These are phyloP conservation scores for Smittia sp. DNA, from an alignment of 2,888 invertebrate genomes.

Conservation along the genomic window DNA sequence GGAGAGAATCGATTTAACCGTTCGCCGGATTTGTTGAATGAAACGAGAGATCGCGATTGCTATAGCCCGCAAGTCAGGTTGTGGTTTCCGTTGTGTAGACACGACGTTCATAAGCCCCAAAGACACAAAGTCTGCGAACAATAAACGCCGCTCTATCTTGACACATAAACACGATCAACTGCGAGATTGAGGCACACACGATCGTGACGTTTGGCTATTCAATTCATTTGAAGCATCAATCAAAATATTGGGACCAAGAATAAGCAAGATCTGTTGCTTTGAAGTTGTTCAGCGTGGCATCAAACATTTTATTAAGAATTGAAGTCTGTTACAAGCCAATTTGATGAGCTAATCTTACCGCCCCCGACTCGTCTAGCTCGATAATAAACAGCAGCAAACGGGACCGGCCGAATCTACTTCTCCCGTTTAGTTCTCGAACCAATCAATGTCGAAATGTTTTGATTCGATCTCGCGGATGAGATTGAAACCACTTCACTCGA, in stretches of 20 bases:
- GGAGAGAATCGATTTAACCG: too few species aligned
- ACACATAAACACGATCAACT: not conserved
- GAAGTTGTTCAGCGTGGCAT: too few species aligned
- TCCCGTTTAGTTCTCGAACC: not conserved
- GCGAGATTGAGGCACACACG: not conserved
- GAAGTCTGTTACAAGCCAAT: too few species aligned
- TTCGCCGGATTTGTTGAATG: too few species aligned
- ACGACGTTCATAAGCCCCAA: too few species aligned
- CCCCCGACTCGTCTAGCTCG: not conserved
- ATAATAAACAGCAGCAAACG: slow-evolving; percentile 15
- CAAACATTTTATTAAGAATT: too few species aligned
- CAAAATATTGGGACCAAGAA: not conserved
- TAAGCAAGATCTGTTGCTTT: too few species aligned
- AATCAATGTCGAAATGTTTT: slow-evolving; percentile 38
- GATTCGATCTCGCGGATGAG: not conserved
- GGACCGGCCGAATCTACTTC: not conserved
- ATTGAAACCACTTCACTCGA: not conserved
- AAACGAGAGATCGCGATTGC: too few species aligned
- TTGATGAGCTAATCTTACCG: not conserved
- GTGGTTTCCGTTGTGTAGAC: too few species aligned
- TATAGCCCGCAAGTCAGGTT: too few species aligned
- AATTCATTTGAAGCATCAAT: slow-evolving; percentile 19
- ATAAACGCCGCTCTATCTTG: too few species aligned
- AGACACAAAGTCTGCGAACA: too few species aligned
- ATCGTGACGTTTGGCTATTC: slow-evolving; percentile 21